Base-by-base conservation (phyloP, 2,888 invertebrate species). In the Cremastobaeus sp. region DNA sequence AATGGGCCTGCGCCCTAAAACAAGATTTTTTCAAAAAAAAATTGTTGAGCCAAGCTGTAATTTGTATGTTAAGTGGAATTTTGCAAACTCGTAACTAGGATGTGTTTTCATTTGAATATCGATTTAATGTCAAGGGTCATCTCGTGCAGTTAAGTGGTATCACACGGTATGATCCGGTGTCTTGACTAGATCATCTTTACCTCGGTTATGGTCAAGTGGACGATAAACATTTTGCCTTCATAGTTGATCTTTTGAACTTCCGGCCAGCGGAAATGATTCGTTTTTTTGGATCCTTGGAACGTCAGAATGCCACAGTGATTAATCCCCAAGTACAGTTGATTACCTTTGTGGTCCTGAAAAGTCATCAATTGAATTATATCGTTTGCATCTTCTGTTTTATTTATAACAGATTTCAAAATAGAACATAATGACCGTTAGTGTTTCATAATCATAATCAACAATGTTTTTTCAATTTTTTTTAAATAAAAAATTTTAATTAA, bases 151-250 rank as follows among this genome's bases (percentile, higher is more conserved):
- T 18, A 32, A 25, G 43, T 32, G 30, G 20, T 11, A n/a, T 12
- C 20, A 34, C 20, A 32, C 9, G 12, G 30, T 21, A 15, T 25
- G 15, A 20, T 30, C 20, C 14, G 8, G 17, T 14, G 9, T 28
- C 9, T 32, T 11, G 3, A 11, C 3, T 20, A 17, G 1, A 43
- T 14, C 41, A 39, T 34, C 34, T 91, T 91, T 85, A 96, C 97
- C 91, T 98, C 97, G 60, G 94, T 95, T 85, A 96, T 95, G 83
- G 95, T 95, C 69, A 97, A 91, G 88, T 98, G 97, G 57, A 97
- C 95, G 79, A 98, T 97, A 85, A 99, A 97, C 96, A 98, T 98
- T 89, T 97, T 95, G 15, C 98, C 97, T 86, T 98, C 97, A 85
- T 96, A 99, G 88, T 98, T 98, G 79, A 98, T 94, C 88, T 97